These are phyloP conservation scores for Anomalospiza imberbis DNA, from an alignment of 2,797 vertebrate species.

Conservation along the genomic window DNA sequence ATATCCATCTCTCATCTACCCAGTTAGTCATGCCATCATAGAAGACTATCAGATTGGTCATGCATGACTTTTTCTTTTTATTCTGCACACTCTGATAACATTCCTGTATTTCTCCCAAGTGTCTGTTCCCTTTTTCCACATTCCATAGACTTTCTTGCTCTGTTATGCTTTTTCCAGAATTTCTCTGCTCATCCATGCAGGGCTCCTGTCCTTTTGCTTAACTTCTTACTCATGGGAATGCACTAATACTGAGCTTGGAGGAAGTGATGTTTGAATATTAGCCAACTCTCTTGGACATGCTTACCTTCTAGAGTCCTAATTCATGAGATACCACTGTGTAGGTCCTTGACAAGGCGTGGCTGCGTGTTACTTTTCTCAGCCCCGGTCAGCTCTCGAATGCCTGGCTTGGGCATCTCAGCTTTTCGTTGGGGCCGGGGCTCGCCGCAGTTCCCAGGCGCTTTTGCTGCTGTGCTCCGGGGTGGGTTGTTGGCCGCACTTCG, in stretches of 20 bases:
- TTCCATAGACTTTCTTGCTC: neutral
- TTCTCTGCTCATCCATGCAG: neutral
- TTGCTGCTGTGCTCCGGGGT: no score
- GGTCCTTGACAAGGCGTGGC: accelerated
- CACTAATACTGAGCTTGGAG: neutral
- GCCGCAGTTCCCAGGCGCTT: no score
- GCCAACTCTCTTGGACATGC: neutral
- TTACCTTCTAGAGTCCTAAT: neutral
- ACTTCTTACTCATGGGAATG: neutral
- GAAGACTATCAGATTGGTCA: neutral
- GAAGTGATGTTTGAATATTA: neutral
- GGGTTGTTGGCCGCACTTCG: no score
- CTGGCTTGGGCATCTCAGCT: no score
- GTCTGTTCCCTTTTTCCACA: neutral
- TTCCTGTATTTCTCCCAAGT: neutral
- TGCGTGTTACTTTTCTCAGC: no score
- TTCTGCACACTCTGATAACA: neutral
- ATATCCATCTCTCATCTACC: neutral
- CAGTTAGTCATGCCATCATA: neutral
- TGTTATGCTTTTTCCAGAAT: neutral
- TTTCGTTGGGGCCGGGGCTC: no score
- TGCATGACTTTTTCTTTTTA: neutral
- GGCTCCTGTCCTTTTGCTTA: neutral
- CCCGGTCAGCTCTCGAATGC: no score
- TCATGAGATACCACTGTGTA: neutral